Percentiles rank a stretch among this genome's conserved stretches.
Evolutionary conservation across 2,797 vertebrate genomes (phyloP).

Genomic region (Nasua narica): DNA sequence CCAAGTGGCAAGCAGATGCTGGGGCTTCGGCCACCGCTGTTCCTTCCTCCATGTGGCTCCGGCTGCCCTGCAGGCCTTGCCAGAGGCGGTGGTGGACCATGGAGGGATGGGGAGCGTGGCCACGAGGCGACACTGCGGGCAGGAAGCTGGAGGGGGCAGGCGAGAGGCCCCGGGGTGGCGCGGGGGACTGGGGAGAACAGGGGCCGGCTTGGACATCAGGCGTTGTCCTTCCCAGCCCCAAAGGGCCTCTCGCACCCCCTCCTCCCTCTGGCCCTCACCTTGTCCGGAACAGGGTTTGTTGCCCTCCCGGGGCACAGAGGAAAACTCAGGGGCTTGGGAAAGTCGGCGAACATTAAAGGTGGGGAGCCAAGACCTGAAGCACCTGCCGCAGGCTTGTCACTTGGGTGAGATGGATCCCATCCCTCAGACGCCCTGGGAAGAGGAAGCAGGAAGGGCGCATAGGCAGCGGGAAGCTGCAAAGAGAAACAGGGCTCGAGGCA

Average conservation of each 20-base stretch:
- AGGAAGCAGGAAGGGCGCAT: accelerated
- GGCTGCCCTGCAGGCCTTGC: accelerated
- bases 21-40: not conserved
- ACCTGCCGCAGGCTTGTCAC: not conserved
- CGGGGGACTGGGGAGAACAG: accelerated
- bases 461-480: not conserved
- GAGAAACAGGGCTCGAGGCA: not conserved
- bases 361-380: not conserved
- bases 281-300: not conserved
- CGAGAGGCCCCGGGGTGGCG: not conserved
- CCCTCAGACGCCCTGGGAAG: not conserved
- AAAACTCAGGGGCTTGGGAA: not conserved
- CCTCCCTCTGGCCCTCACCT: not conserved
- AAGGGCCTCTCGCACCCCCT: not conserved
- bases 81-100: accelerated
- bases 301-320: not conserved
- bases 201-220: accelerated
- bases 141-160: not conserved
- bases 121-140: not conserved
- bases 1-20: not conserved
- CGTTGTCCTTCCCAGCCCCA: not conserved
- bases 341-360: not conserved
- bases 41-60: not conserved
- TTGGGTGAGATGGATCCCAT: too few relatives aligned
- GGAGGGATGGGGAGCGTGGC: accelerated